phyloP scores from a whole-genome alignment of 2,888 invertebrate genomes.

The Synanthedon andrenaeformis region DNA sequence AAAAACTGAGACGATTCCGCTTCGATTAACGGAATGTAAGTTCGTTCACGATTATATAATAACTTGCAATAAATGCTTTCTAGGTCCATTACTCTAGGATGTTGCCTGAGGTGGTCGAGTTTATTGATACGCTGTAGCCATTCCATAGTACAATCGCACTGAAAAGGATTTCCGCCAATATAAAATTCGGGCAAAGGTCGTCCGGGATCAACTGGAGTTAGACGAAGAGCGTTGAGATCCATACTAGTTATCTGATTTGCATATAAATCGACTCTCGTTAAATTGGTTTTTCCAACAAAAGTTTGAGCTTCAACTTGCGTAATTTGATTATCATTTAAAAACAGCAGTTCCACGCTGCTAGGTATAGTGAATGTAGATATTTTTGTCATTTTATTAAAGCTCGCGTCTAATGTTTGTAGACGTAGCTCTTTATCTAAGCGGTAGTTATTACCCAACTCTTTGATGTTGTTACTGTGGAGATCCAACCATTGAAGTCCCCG shows the following conservation, averaged over 20 bases:
- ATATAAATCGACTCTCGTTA: conserved; percentile 91
- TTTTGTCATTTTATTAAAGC: conserved; percentile 87
- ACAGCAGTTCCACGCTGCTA: conserved; percentile 85
- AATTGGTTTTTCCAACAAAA: conserved; percentile 88
- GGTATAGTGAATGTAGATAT: conserved; percentile 83
- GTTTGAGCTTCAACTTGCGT: conserved; percentile 88
- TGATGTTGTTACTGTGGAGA: conserved; percentile 87
- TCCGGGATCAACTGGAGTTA: conserved; percentile 82
- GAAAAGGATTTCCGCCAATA: conserved; percentile 93
- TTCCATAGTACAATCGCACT: conserved; percentile 95
- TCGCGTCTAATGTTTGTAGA: conserved; percentile 88
- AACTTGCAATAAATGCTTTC: conserved; percentile 91
- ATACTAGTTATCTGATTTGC: conserved; percentile 91
- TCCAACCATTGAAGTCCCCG: conserved; percentile 88
- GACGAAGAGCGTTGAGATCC: conserved; percentile 88
- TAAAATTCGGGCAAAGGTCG: conserved; percentile 88
- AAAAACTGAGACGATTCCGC: conserved; percentile 91
- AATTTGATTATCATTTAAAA: conserved; percentile 90
- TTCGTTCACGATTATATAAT: conserved; percentile 84
- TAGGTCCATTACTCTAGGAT: conserved; percentile 91
- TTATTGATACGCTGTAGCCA: conserved; percentile 94
- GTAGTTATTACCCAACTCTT: conserved; percentile 81
- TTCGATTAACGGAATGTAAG: conserved; percentile 87
- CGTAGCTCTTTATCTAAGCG: conserved; percentile 77
- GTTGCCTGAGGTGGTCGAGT: conserved; percentile 83